Evolutionary conservation across 2,797 vertebrate genomes (phyloP), one percentile per base, ranked within the genome.

Genomic region (Enteromius mattozi): DNA sequence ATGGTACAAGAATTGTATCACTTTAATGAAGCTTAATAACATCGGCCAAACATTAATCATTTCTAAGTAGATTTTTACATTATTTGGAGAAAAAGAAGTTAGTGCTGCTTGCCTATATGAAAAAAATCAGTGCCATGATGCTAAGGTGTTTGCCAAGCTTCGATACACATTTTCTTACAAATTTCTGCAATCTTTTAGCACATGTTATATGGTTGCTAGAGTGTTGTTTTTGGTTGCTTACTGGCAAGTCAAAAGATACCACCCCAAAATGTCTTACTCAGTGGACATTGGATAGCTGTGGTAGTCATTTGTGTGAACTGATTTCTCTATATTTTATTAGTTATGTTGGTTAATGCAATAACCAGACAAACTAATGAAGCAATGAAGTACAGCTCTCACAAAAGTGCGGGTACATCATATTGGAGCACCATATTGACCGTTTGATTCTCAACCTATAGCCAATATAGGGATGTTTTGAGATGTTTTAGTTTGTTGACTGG

Each of bases 401-500:
- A 63, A 14, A 13, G 45, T 12, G 56, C 3, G 12, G 12, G 56
- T 61, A 13, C 4, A 0, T 59, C 56, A 61, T 13, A 16, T 13
- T 30, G 30, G 30, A 80, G 17, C 3, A 3, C 30, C 30, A 24
- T 10, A 4, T 17, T 30, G 4, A 54, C 47, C 21, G 45, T 42
- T 63, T 27, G 12, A 27, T 5, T 42, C 65, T 69, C 17, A 45
- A 33, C 49, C 27, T 24, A 47, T 17, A 61, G n/a, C 10, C 33
- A 80, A 86, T 85, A 72, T 89, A 86, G 86, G 88, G 87, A 90
- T 63, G 12, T 3, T 61, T 82, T 40, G 10, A 75, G 81, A 66
- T 3, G 27, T 37, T 37, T 88, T 87, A 89, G 90, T 92, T 92
- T 92, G 91, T 87, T 90, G 83, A 88, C 78, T 65, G 86, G 81